Evolutionary conservation across 2,113 vertebrate species (phyloP).

Genomic region (Macquaria ambigua): DNA sequence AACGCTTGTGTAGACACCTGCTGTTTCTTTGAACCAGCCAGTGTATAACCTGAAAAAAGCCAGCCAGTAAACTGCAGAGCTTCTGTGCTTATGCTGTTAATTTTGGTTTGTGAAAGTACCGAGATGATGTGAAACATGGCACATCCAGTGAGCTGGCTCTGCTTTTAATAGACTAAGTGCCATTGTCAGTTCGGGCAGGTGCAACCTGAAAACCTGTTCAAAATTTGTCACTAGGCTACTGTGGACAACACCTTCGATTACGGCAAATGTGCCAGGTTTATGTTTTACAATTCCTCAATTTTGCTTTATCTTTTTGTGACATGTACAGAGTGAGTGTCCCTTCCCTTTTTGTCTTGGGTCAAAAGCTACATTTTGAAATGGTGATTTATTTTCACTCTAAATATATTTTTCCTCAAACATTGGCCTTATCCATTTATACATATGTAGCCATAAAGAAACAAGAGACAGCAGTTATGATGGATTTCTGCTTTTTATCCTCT

Average conservation of each 20-base stretch:
- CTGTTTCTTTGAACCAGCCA: conserved; percentile 16
- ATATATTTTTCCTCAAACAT: not conserved
- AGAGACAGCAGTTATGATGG: not conserved
- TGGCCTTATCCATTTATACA: not conserved
- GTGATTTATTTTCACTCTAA: no score
- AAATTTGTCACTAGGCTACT: not conserved
- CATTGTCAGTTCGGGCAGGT: not conserved
- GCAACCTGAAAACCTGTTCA: conserved; percentile 23
- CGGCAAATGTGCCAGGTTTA: not conserved
- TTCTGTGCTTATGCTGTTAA: conserved; percentile 17
- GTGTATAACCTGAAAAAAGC: conserved; percentile 18
- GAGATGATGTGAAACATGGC: conserved; percentile 22
- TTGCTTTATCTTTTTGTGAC: no score
- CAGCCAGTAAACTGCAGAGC: conserved; percentile 1
- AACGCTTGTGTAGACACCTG: conserved; percentile 10
- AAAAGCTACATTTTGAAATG: not conserved
- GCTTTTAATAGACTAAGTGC: conserved; percentile 16
- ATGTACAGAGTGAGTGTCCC: not conserved
- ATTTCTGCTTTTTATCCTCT: not conserved
- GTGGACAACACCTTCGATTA: not conserved
- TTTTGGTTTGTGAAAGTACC: conserved; percentile 12
- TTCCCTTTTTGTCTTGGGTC: not conserved
- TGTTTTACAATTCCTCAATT: not conserved
- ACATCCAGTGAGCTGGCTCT: conserved; percentile 13
- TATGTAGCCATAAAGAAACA: not conserved